Conservation (phyloP, 1,140 invertebrate genomes). For the Oreohelix idahoensis region DNA sequence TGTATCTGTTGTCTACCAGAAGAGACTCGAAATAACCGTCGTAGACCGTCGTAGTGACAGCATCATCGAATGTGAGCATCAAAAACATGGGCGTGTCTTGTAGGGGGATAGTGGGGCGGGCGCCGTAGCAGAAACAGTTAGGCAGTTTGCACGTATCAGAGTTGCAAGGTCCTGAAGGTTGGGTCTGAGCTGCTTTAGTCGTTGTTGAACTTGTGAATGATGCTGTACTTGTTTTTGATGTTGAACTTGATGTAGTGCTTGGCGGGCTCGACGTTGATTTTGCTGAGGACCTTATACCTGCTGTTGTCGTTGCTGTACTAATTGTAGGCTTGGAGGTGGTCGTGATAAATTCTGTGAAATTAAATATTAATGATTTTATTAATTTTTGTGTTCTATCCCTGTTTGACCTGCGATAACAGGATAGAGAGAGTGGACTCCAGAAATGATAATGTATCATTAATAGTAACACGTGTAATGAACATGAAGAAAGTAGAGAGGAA, state of each 20-base stretch:
- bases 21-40: not conserved
- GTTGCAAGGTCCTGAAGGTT: not conserved
- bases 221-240: not conserved
- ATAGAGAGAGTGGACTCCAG: too few relatives aligned
- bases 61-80: conserved; percentile 32
- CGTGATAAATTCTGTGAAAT: too few relatives aligned
- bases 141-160: conserved; percentile 3
- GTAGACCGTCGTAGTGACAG: not conserved
- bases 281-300: not conserved
- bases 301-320: not conserved
- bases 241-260: not conserved
- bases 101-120: not conserved
- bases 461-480: too few relatives aligned
- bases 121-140: conserved; percentile 19
- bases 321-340: too few relatives aligned
- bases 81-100: conserved; percentile 16
- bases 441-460: too few relatives aligned
- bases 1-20: conserved; percentile 18
- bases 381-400: too few relatives aligned
- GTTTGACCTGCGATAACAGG: too few relatives aligned
- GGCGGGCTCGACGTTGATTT: not conserved
- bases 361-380: too few relatives aligned
- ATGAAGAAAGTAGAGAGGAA: too few relatives aligned
- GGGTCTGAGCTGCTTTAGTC: not conserved
- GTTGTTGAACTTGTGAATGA: not conserved